A percentile compares a stretch with the other conserved stretches of the same genome.
Evolutionary conservation across 2,888 invertebrate genomes (phyloP).

Genomic region (Copidosoma aretas): DNA sequence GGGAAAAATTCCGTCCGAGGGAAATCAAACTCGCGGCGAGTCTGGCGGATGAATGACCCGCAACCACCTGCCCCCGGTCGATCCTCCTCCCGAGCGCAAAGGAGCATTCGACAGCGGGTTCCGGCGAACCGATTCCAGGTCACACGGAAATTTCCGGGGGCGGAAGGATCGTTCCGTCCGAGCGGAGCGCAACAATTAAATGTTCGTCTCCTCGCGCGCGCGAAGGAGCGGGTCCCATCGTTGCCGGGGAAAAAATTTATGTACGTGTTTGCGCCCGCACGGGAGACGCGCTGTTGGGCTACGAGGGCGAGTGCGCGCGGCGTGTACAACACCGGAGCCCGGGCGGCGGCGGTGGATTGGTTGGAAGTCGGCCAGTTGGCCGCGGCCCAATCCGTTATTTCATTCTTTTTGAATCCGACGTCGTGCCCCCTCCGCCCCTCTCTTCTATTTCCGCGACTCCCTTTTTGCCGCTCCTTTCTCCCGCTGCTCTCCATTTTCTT

Average conservation of each 20-base stretch:
- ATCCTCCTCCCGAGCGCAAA: not conserved
- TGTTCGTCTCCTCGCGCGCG: constrained; percentile 4
- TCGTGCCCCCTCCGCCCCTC: constrained; percentile 43
- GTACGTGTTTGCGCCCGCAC: not conserved
- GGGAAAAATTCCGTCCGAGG: not conserved
- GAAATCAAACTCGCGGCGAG: not conserved
- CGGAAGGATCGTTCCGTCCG: constrained; percentile 13
- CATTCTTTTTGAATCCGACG: constrained; percentile 60
- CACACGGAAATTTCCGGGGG: constrained; percentile 11
- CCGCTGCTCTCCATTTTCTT: not conserved
- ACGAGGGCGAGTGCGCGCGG: constrained; percentile 27
- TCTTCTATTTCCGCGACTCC: not conserved
- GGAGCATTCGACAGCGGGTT: not conserved
- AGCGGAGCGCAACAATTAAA: constrained; percentile 29
- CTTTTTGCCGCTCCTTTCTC: constrained; percentile 8
- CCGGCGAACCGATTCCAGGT: constrained; percentile 22
- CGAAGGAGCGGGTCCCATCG: not conserved
- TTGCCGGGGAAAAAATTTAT: not conserved
- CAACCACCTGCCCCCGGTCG: not conserved
- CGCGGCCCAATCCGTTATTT: constrained; percentile 61
- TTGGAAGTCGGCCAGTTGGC: constrained; percentile 62
- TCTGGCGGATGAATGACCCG: not conserved
- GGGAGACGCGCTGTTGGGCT: not conserved
- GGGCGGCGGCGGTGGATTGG: constrained; percentile 52
- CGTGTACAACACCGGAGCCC: constrained; percentile 26